phyloP scores from a whole-genome alignment of 2,797 vertebrate genomes.

The Alauda arvensis region DNA sequence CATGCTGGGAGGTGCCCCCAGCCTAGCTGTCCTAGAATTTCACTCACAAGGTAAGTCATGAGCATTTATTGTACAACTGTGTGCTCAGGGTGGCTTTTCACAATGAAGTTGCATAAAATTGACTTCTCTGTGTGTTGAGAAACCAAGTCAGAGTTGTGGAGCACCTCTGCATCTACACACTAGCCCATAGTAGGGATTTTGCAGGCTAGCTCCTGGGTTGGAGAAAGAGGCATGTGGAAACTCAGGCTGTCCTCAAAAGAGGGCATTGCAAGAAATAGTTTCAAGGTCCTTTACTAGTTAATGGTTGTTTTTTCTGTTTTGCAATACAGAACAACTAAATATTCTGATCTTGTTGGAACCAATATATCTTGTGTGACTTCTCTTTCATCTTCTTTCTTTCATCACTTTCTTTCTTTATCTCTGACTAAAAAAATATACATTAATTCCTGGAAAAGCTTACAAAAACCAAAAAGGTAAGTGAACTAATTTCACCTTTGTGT shows the following conservation, averaged over 20 bases:
- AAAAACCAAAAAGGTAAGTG: not conserved
- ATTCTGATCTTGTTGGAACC: not conserved
- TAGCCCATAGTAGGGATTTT: not conserved
- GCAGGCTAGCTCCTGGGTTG: not conserved
- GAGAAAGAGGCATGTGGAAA: not conserved
- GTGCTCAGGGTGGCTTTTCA: not conserved
- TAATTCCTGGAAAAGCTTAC: conserved; percentile 5
- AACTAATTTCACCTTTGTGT: not conserved
- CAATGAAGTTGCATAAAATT: not conserved
- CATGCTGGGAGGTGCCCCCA: not conserved
- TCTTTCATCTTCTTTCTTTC: conserved; percentile 19
- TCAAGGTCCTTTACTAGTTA: not conserved
- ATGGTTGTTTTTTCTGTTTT: not conserved
- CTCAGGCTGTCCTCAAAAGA: not conserved
- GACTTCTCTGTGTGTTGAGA: not conserved
- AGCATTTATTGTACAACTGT: not conserved
- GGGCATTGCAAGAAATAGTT: not conserved
- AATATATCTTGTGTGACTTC: not conserved
- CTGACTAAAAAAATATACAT: not conserved
- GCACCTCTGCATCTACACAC: not conserved
- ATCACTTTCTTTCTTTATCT: not conserved
- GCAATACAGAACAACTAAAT: not conserved
- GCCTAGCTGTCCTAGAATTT: not conserved
- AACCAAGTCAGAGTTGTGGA: not conserved
- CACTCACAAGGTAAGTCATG: not conserved